These are phyloP conservation scores for Diadema setosum DNA, from an alignment of 35 echinoderm and acorn worm genomes.

Conservation along the genomic window DNA sequence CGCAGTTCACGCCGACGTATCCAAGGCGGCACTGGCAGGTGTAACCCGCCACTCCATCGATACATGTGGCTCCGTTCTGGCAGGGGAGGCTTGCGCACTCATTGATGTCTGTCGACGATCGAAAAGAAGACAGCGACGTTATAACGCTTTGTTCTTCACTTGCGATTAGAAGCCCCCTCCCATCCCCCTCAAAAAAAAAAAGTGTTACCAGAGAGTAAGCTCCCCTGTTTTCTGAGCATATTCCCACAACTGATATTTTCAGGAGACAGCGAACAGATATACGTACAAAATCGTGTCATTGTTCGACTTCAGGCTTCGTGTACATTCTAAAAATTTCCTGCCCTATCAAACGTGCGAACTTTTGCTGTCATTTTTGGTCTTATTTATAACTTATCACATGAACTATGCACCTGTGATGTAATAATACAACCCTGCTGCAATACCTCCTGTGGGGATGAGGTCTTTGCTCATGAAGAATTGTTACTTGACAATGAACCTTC, in stretches of 20 bases:
- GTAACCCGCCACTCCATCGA: not conserved
- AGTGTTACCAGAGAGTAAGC: not conserved
- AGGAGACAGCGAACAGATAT: not conserved
- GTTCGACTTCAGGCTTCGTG: not conserved
- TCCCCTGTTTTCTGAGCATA: not conserved
- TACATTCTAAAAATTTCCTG: not conserved
- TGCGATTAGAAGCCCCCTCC: not conserved
- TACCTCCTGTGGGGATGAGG: no score
- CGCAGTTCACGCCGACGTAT: conserved; percentile 35
- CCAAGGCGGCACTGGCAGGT: conserved; percentile 38
- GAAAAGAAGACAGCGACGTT: not conserved
- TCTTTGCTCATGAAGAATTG: no score
- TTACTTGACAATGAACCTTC: not conserved
- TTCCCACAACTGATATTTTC: not conserved
- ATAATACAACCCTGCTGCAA: no score
- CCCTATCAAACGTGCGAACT: no score
- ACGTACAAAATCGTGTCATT: not conserved
- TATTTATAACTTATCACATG: no score
- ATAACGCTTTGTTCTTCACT: not conserved
- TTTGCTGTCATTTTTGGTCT: no score
- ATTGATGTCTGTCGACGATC: conserved; percentile 17
- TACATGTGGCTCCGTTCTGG: conserved; percentile 48
- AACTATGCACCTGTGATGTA: no score
- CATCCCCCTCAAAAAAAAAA: not conserved
- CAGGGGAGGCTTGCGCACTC: conserved; percentile 57